phyloP scores from a whole-genome alignment of 2,113 vertebrate genomes.

The Mobula hypostoma region DNA sequence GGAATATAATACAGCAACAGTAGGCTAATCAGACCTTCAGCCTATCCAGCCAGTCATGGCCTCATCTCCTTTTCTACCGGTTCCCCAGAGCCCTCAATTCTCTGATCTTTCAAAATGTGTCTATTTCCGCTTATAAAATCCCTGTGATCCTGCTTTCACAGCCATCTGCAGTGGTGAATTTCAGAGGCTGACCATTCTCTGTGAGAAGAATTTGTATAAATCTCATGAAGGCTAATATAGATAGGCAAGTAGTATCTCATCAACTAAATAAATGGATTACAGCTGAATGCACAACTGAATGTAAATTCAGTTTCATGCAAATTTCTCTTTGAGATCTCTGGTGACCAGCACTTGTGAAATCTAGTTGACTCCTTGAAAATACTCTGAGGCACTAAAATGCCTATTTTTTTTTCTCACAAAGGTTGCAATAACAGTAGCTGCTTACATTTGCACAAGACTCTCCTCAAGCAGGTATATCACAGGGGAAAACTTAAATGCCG shows the following conservation, averaged over 20 bases:
- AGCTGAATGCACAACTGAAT: background rate
- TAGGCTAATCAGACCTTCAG: too few relatives aligned
- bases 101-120: too few relatives aligned
- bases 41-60: too few relatives aligned
- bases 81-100: too few relatives aligned
- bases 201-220: background rate
- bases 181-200: too few relatives aligned
- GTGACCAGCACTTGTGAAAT: background rate
- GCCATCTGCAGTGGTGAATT: too few relatives aligned
- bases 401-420: background rate
- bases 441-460: background rate
- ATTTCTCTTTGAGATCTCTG: background rate
- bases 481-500: background rate
- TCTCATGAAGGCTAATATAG: background rate
- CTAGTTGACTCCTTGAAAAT: background rate
- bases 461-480: background rate
- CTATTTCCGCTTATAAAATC: too few relatives aligned
- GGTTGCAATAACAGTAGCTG: background rate
- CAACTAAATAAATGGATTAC: background rate
- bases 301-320: background rate
- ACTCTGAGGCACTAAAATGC: background rate
- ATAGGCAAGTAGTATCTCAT: background rate
- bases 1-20: too few relatives aligned
- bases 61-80: too few relatives aligned
- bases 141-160: background rate